Evolutionary conservation across 2,113 vertebrate species (phyloP), one percentile per base, ranked within the genome.

Genomic region (Argyrosomus japonicus): DNA sequence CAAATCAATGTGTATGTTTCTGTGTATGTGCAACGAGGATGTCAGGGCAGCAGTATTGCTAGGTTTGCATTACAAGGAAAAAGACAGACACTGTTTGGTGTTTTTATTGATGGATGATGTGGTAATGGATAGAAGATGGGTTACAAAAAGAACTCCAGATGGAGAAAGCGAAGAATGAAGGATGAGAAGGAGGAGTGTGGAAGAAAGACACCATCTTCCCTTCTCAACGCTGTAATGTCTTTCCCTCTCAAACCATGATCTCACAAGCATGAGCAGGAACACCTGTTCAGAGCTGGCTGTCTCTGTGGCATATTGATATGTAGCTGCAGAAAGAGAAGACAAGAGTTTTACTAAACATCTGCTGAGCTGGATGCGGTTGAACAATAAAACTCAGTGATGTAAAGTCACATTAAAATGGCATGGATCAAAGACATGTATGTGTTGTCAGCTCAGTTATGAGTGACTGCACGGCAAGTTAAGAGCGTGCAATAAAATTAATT

Each of bases 181-280:
- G 51, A 81, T 81, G 83, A 68, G 32, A 51, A 80, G 19, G 14
- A 81, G 32, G 65, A 88, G 70, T 50, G 32, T 60, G 61, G 68
- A 79, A 68, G 45, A 84, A 70, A 79, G 83, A 54, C 71, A 68
- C 53, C 51, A 27, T 72, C 63, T 71, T 78, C 47, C 23, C 57
- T 75, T 23, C 65, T 75, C 53, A 25, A 19, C 2, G 12, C 51
- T 76, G 76, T 79, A 73, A 77, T 79, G 65, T 87, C 72, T 87
- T 40, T 40, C 68, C 40, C 74, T 80, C 76, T 62, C 40, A 79
- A 72, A 40, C 45, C 50, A 74, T 91, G 85, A 92, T 76, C 61
- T 91, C 88, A 89, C 73, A 61, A 32, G 83, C 17, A 17, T 84
- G 91, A 93, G 87, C 60, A 65, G 79, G 36, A 89, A 88, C 91